A percentile compares a stretch with the other conserved stretches of the same genome.
Evolutionary conservation across 2,113 vertebrate genomes (phyloP).

Genomic region (Epinephelus moara): DNA sequence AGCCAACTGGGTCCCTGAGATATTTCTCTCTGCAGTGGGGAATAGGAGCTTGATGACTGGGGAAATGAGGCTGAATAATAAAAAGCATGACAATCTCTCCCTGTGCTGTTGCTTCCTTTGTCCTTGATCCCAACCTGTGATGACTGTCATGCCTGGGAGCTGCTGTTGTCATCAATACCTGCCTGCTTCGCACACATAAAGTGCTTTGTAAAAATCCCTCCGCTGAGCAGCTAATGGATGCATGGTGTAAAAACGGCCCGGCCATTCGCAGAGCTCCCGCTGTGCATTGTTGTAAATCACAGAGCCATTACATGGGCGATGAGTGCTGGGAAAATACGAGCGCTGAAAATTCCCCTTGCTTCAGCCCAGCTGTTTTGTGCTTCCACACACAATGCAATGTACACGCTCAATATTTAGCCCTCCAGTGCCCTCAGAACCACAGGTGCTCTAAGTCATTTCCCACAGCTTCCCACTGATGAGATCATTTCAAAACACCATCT

Average conservation of each 20-base stretch:
- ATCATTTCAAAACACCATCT: conserved; percentile 18
- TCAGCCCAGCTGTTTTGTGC: conserved; percentile 41
- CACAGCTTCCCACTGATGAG: not conserved
- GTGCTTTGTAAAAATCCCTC: conserved; percentile 54
- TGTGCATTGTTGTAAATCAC: conserved; percentile 57
- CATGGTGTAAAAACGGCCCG: conserved; percentile 36
- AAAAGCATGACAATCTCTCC: conserved; percentile 39
- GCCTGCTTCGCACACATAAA: conserved; percentile 9
- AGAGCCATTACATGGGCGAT: conserved; percentile 59
- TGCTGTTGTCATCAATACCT: not conserved
- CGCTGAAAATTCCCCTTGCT: conserved; percentile 21
- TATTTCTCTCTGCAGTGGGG: conserved; percentile 35
- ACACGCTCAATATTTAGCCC: conserved; percentile 42
- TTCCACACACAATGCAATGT: conserved; percentile 40
- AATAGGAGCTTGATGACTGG: conserved; percentile 47
- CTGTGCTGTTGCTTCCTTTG: conserved; percentile 21
- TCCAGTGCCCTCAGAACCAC: conserved; percentile 32
- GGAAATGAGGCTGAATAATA: conserved; percentile 59
- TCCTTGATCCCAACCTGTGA: conserved; percentile 36
- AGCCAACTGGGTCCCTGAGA: conserved; percentile 36
- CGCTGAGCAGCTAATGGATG: conserved; percentile 56
- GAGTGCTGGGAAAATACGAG: conserved; percentile 42
- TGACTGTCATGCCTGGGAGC: conserved; percentile 38
- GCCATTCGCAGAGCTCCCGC: conserved; percentile 21
- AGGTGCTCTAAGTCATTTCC: conserved; percentile 17